These are phyloP conservation scores for Kryptopterus vitreolus DNA, from an alignment of 2,797 vertebrate genomes.

Conservation along the genomic window DNA sequence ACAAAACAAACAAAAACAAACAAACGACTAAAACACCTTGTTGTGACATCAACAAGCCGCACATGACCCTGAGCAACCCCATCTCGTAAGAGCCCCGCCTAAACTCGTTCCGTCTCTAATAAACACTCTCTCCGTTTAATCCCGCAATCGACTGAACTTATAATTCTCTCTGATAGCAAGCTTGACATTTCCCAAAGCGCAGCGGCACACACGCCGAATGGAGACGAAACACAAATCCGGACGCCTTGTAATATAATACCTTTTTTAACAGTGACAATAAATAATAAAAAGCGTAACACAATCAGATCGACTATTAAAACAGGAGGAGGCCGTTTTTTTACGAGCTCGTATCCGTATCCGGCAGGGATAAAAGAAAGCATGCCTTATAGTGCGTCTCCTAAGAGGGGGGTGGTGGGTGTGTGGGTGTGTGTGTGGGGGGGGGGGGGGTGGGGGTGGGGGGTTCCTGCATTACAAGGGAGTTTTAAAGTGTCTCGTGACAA, in stretches of 20 bases:
- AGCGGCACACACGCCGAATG: background rate
- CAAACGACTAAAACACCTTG: background rate
- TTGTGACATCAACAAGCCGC: background rate
- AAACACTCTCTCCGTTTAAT: background rate
- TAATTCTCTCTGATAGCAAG: conserved; percentile 14
- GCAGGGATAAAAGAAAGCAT: background rate
- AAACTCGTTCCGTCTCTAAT: background rate
- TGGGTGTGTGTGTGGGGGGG: too few relatives aligned
- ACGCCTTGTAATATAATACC: background rate
- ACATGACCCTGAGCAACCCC: background rate
- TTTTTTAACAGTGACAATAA: background rate
- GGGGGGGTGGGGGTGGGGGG: too few relatives aligned
- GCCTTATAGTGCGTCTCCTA: conserved; percentile 12
- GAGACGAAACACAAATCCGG: background rate
- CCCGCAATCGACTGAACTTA: conserved; percentile 7
- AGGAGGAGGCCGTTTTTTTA: conserved; percentile 8
- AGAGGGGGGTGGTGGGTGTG: too few relatives aligned
- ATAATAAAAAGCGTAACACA: conserved; percentile 5
- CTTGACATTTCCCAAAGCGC: conserved; percentile 19
- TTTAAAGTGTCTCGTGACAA: conserved; percentile 40
- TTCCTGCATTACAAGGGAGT: conserved; percentile 19
- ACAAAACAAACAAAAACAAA: background rate
- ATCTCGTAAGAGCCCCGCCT: background rate
- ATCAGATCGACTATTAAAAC: conserved; percentile 34
- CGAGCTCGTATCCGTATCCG: background rate